Base-by-base conservation (phyloP, 2,797 vertebrate species). In the Epinephelus coioides region DNA sequence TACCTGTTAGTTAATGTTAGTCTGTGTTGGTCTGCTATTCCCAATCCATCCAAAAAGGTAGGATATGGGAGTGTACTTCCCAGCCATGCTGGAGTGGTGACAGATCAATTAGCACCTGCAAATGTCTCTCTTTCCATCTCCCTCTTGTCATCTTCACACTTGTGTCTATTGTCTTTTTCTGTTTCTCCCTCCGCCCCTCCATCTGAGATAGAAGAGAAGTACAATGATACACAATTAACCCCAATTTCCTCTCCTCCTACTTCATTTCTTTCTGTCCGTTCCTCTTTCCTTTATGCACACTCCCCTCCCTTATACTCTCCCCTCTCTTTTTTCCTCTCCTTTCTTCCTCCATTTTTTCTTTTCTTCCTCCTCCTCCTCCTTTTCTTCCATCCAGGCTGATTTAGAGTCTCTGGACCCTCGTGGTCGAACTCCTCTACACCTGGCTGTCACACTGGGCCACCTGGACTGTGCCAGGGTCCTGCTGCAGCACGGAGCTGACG, bases 361-460 rank as follows among this genome's bases (percentile, higher is more conserved):
- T 30, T 57, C 6, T 15, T 13, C 1, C 40, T 55, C 19, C 34
- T 43, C 27, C 46, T 54, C 61, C 25, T 30, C 9, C 19, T 8
- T 21, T 6, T 66, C 6, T 6, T 66, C 6, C 11, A 46, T 63
- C 51, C 90, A 99, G 98, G 95, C 94, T 2, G 96, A 98, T 86
- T 89, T 98, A 0, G 98, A 99, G 90, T 92, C 94, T 68, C 90
- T 97, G 90, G 98, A 99, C 91, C 98, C 98, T 5, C 96, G 97
- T 13, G 98, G 98, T 4, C 96, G 98, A 79, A 99, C 97, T 44
- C 97, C 98, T 3, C 93, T 99, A 73, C 98, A 99, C 92, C 94
- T 99, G 88, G 97, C 98, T 23, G 97, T 98, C 83, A 99, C 97
- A 0, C 89, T 99, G 90, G 97, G 96, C 55, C 95, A 98, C 91